A percentile compares a stretch with the other conserved stretches of the same genome.
Evolutionary conservation across 1,140 invertebrate species (phyloP).

Genomic region (Phenacoccus solenopsis): DNA sequence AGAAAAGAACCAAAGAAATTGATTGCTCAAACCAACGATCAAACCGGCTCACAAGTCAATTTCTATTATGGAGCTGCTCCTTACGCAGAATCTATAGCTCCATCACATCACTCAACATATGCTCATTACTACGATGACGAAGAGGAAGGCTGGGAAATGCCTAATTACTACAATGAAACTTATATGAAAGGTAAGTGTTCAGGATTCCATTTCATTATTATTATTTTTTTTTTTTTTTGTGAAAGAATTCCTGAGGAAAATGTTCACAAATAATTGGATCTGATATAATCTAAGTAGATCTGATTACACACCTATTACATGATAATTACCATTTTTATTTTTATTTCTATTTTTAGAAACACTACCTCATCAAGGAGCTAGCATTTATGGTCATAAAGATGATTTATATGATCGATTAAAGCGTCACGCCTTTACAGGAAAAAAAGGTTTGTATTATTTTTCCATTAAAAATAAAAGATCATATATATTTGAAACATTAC

Average conservation of each 20-base stretch:
- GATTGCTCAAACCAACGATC: conserved; percentile 67
- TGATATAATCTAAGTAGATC: too few species aligned
- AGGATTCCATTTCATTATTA: too few species aligned
- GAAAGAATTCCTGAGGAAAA: too few species aligned
- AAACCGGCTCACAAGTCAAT: conserved; percentile 84
- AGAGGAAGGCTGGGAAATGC: conserved; percentile 94
- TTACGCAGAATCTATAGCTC: conserved; percentile 87
- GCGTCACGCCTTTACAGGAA: conserved; percentile 87
- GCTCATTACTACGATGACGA: conserved; percentile 91
- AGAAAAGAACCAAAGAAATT: conserved; percentile 80
- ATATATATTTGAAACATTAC: not conserved
- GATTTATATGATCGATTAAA: conserved; percentile 90
- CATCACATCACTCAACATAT: conserved; percentile 88
- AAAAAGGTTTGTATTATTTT: conserved; percentile 61
- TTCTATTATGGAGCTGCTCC: conserved; percentile 90
- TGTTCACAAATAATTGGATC: too few species aligned
- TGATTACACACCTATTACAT: too few species aligned
- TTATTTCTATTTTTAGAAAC: conserved; percentile 45
- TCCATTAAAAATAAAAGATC: not conserved
- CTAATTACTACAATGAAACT: conserved; percentile 92
- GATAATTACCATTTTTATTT: not conserved
- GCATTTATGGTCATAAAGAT: conserved; percentile 89
- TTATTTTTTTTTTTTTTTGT: too few species aligned
- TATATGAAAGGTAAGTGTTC: conserved; percentile 67
- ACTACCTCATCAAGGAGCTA: conserved; percentile 73